Conservation (phyloP, 2,888 invertebrate genomes). For the Sesia bembeciformis region DNA sequence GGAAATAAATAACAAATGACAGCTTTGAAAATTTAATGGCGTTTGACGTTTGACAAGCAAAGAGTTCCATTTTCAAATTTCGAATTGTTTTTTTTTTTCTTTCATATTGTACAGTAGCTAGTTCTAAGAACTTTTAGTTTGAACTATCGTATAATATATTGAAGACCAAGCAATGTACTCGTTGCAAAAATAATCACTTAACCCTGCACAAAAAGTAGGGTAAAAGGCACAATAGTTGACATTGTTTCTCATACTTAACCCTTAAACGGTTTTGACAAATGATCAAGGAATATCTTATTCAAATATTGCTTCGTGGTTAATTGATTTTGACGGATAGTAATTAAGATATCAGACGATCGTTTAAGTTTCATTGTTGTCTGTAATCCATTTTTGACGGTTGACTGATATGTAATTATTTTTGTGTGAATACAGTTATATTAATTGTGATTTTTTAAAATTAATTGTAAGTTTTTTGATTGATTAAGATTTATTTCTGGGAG, state of each 20-base stretch:
- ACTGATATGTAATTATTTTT: slow-evolving; percentile 31
- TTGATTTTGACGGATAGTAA: slow-evolving; percentile 57
- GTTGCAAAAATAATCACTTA: no score
- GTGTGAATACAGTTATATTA: slow-evolving; percentile 30
- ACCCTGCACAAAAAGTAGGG: slow-evolving; percentile 3
- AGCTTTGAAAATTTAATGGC: no score
- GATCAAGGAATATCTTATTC: slow-evolving; percentile 57
- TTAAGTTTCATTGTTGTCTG: slow-evolving; percentile 33
- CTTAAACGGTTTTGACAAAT: slow-evolving; percentile 38
- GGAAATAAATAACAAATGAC: no score
- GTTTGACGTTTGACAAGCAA: no score
- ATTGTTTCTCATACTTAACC: slow-evolving; percentile 1
- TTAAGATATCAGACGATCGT: slow-evolving; percentile 47
- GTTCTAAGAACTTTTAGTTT: no score
- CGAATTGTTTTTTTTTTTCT: no score
- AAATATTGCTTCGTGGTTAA: slow-evolving; percentile 51
- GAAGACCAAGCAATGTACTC: no score
- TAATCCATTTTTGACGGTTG: slow-evolving; percentile 48
- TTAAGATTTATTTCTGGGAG: background rate
- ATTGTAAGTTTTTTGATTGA: slow-evolving; percentile 1
- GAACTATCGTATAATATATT: no score
- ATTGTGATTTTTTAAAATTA: slow-evolving; percentile 2
- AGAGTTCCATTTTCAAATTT: no score
- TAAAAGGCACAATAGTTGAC: slow-evolving; percentile 1
- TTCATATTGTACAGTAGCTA: no score